Evolutionary conservation across 1,140 invertebrate species (phyloP), one percentile per base, ranked within the genome.

Genomic region (Plutomurus gul): DNA sequence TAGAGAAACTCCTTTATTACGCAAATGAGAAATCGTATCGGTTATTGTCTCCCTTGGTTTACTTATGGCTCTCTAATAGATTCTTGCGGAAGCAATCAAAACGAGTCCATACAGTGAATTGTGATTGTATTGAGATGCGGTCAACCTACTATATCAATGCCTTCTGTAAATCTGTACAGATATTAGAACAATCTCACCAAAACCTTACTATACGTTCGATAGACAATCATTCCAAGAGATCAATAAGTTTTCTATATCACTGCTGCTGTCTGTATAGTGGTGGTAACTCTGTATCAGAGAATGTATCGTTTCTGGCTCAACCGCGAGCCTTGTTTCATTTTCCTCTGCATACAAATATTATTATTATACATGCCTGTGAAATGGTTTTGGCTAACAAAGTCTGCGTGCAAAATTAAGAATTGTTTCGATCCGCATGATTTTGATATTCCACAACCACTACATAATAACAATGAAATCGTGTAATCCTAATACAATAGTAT

Each of bases 381-480:
- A 25, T 65, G 56, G 56, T 65, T 65, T 65, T 65, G 56, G 56
- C 56, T 65, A 65, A 65, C 56, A 65, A 65, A 65, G 27, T 33
- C 56, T 33, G 56, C 56, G 56, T 65, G 56, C 56, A 65, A 65
- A 65, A 65, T 65, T 65, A 65, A 65, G 56, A 65, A 65, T 65
- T 65, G 56, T 65, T 65, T 65, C 56, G 56, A 25, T 65, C 27
- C 56, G 56, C 56, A 65, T 65, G 56, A 65, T 65, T 65, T 65
- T 65, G 56, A 65, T 65, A 33, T 65, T 65, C 56, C 56, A 65
- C 56, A 65, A 65, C 56, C 36, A 65, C 56, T 65, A 65, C 30
- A 65, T 65, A 65, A 65, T 30, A 65, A 65, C 56, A 65, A 65
- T 65, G 56, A 65, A 65, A 65, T 65, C 56, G 56, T 65, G 56